These are phyloP conservation scores for Alexandromys fortis DNA, from an alignment of 2,113 vertebrate genomes.

Conservation along the genomic window DNA sequence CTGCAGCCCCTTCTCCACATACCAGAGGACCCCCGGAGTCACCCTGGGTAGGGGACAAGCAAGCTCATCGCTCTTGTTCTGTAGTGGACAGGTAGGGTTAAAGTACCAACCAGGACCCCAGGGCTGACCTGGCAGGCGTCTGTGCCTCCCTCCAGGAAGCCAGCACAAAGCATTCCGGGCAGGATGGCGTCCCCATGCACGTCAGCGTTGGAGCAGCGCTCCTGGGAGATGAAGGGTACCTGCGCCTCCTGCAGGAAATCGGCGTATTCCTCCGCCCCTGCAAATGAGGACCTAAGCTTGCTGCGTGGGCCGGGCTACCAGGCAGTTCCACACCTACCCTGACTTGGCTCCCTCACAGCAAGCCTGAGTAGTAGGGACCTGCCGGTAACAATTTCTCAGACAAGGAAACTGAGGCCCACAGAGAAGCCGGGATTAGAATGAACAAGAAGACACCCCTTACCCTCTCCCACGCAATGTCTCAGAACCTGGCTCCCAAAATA, in stretches of 20 bases:
- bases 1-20: conserved; percentile 69
- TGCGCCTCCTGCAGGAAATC: conserved; percentile 82
- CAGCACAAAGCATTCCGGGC: conserved; percentile 82
- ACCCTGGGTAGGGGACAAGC: conserved; percentile 82
- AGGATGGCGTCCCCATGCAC: conserved; percentile 73
- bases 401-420: background rate
- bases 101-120: background rate
- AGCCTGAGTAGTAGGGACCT: background rate
- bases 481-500: background rate
- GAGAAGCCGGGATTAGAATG: background rate
- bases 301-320: background rate
- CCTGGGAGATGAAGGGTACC: conserved; percentile 72
- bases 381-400: background rate
- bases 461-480: background rate
- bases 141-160: conserved; percentile 80
- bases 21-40: conserved; percentile 91
- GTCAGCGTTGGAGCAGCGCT: conserved; percentile 61
- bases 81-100: accelerated
- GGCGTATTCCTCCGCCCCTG: conserved; percentile 79
- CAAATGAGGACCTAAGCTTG: accelerated
- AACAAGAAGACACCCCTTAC: background rate
- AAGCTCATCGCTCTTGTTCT: background rate
- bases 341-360: background rate
- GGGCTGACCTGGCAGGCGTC: conserved; percentile 84
- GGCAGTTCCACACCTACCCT: background rate